These are phyloP conservation scores for Adineta ricciae DNA, from an alignment of 2,888 invertebrate genomes.

Conservation along the genomic window DNA sequence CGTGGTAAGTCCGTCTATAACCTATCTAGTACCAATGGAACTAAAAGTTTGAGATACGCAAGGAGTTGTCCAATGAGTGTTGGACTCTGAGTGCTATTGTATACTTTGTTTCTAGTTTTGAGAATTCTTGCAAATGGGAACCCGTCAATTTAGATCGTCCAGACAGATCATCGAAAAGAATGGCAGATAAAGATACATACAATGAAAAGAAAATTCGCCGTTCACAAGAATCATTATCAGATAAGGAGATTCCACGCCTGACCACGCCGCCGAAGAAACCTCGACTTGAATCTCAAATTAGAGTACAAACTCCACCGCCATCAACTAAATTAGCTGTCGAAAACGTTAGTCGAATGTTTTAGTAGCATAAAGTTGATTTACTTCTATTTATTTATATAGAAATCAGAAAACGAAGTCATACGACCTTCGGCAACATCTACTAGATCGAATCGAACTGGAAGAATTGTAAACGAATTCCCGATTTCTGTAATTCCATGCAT, in stretches of 20 bases:
- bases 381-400: neutral
- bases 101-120: neutral
- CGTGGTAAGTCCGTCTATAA: neutral
- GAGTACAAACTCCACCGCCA: neutral
- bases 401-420: neutral
- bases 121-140: neutral
- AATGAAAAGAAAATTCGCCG: neutral
- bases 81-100: neutral
- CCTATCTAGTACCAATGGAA: neutral
- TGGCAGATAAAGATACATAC: neutral
- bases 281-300: neutral
- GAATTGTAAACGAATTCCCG: neutral
- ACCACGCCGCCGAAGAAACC: neutral
- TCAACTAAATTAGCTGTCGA: neutral
- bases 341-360: neutral
- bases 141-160: constrained; percentile 1
- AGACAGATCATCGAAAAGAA: neutral
- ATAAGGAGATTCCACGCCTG: neutral
- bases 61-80: neutral
- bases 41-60: neutral
- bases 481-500: too few species aligned
- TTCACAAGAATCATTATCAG: neutral
- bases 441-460: neutral
- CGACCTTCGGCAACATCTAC: neutral
- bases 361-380: neutral